Percentiles rank a stretch among this genome's conserved stretches.
Evolutionary conservation across 1,140 invertebrate species (phyloP).

Genomic region (Drusus annulatus): DNA sequence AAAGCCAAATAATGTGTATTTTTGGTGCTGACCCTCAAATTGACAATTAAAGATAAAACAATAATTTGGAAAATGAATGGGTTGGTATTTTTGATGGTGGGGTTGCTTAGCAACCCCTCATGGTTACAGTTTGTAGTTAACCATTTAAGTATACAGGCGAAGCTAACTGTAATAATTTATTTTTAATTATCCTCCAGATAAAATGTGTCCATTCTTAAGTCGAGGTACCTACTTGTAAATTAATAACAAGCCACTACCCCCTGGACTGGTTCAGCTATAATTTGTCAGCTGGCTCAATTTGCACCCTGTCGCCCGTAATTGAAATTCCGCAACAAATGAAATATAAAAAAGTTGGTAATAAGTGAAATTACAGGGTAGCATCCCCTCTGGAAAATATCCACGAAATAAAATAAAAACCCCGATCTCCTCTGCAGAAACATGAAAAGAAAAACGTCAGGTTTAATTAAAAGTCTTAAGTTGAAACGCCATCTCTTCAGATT

Average conservation of each 20-base stretch:
- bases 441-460: slow-evolving; percentile 18
- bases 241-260: not conserved
- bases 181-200: too few species aligned
- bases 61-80: too few species aligned
- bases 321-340: slow-evolving; percentile 11
- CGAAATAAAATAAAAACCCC: slow-evolving; percentile 6
- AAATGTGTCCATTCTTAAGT: too few species aligned
- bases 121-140: too few species aligned
- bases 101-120: too few species aligned
- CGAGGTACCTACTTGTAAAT: not conserved
- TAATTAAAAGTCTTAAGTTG: slow-evolving; percentile 31
- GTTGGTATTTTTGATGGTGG: too few species aligned
- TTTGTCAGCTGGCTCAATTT: slow-evolving; percentile 7
- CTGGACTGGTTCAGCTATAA: not conserved
- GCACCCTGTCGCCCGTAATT: slow-evolving; percentile 15
- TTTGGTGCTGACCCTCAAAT: too few species aligned
- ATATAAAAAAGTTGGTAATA: slow-evolving; percentile 24
- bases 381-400: slow-evolving; percentile 17
- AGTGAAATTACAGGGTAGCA: slow-evolving; percentile 15
- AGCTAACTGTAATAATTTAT: too few species aligned
- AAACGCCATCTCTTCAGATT: slow-evolving; percentile 1
- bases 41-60: too few species aligned
- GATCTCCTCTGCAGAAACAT: not conserved
- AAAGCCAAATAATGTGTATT: too few species aligned
- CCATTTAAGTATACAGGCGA: too few species aligned